Evolutionary conservation across 2,797 vertebrate species (phyloP), one percentile per base, ranked within the genome.

Genomic region (Helicolenus hilgendorfi): DNA sequence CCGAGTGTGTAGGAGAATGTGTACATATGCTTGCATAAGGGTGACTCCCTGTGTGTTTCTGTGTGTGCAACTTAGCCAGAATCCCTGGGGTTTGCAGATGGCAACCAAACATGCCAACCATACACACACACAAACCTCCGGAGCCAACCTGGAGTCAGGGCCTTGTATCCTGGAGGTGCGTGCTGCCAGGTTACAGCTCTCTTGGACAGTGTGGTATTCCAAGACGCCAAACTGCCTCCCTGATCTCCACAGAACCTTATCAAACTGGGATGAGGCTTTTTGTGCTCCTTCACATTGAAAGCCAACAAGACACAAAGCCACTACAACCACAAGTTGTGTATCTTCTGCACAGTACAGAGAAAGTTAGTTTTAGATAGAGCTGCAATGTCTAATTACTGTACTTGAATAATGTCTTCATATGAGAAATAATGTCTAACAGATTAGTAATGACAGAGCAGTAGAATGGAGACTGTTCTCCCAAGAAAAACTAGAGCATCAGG

Each of bases 11-110:
- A 22, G 60, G 41, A 77, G 36, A 87, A 77, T 71, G 70, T 84
- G 86, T 71, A 35, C 72, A 70, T 85, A 65, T 88, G 75, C 68
- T 81, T 74, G 38, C 2, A 26, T 88, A 72, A 81, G 65, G 63
- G 58, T 15, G 15, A 58, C 11, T 71, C 59, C 79, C 24, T 82
- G 65, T 45, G 64, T 63, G 20, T 81, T 63, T 71, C 3, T 53
- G 14, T 62, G 27, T 49, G 74, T 36, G 45, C 81, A 91, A 81
- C 90, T 90, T 87, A 80, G 94, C 95, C 95, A 96, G 90, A 87
- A 88, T 95, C 95, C 94, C 92, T 65, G 84, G 81, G 77, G 94
- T 81, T 92, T 94, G 90, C 97, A 97, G 97, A 97, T 97, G 97
- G 97, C 89, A 75, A 84, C 67, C 81, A 83, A 89, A 87, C 83